A percentile compares a stretch with the other conserved stretches of the same genome.
These are phyloP conservation scores for Hydrolagus affinis DNA, from an alignment of 2,113 vertebrate species.

Conservation along the genomic window DNA sequence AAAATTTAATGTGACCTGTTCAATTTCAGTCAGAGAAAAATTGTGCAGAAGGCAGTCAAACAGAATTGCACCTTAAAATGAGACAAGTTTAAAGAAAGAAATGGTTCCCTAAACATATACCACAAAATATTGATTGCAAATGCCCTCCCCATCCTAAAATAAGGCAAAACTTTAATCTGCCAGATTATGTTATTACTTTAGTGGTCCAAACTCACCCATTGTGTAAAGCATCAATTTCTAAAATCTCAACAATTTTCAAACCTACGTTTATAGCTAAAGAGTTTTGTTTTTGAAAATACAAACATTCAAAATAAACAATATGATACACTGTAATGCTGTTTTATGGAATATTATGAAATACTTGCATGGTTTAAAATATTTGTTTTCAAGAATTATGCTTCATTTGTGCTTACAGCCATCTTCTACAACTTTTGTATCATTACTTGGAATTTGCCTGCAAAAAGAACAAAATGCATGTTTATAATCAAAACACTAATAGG, in stretches of 20 bases:
- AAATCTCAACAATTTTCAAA: neutral
- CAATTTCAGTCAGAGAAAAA: too few relatives aligned
- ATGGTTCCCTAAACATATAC: too few relatives aligned
- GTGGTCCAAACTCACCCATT: neutral
- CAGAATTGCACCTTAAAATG: too few relatives aligned
- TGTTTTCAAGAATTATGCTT: neutral
- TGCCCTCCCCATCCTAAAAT: too few relatives aligned
- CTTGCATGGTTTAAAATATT: constrained; percentile 6
- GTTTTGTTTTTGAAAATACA: neutral
- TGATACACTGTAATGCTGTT: neutral
- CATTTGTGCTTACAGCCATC: neutral
- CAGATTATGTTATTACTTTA: neutral
- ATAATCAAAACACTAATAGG: neutral
- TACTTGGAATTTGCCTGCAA: constrained; percentile 91
- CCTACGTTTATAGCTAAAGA: neutral
- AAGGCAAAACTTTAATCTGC: constrained; percentile 9
- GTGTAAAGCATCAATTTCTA: neutral
- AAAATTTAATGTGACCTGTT: too few relatives aligned
- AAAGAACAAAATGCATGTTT: constrained; percentile 21
- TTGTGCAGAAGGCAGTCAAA: too few relatives aligned
- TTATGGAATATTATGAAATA: constrained; percentile 3
- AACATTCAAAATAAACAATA: constrained; percentile 1
- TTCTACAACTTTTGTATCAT: constrained; percentile 90
- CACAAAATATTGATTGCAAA: too few relatives aligned
- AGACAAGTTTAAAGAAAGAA: too few relatives aligned